Base-by-base conservation (phyloP, 1,140 invertebrate genomes). In the Lasaia peninsularis region DNA sequence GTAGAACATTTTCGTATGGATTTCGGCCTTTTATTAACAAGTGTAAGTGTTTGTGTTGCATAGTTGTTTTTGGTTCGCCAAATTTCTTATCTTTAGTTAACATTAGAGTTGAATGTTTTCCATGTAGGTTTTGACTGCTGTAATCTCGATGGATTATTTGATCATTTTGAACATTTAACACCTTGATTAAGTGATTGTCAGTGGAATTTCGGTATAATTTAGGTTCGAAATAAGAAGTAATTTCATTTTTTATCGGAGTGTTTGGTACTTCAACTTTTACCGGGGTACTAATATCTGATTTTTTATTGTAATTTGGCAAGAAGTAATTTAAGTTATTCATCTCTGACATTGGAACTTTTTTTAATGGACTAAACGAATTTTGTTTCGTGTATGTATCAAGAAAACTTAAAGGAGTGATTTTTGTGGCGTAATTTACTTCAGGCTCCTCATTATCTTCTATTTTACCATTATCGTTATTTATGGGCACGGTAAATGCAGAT, bases 1-100 rank as follows among this genome's bases (percentile, higher is more conserved):
- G 58, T 49, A 88, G 62, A 48, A 86, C 75, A 7, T 71, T 82
- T 53, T 85, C 77, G 54, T 85, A 82, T n/a, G 77, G 84, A 58
- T 75, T 83, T 1, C 75, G 78, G 16, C 55, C 52, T 79, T 83
- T 80, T 11, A 63, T 70, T 34, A 78, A 57, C 18, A 81, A 52
- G 56, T 84, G 79, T 48, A 60, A 62, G 44, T 32, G 33, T 58
- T 35, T 67, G 67, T 28, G 65, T 31, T 37, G 34, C 50, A 53
- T 61, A 56, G 56, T 68, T 65, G 24, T 59, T 52, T 31, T 75
- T 57, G 58, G 50, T 67, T 53, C 55, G 48, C 56, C 60, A 24
- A 52, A 49, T 40, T 75, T 73, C 21, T 72, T 50, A 40, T 74
- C 71, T 63, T 76, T 78, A 51, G 21, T 54, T 11, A 34, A 33